Evolutionary conservation across 1,140 invertebrate genomes (phyloP).

Genomic region (Penaeus japonicus): DNA sequence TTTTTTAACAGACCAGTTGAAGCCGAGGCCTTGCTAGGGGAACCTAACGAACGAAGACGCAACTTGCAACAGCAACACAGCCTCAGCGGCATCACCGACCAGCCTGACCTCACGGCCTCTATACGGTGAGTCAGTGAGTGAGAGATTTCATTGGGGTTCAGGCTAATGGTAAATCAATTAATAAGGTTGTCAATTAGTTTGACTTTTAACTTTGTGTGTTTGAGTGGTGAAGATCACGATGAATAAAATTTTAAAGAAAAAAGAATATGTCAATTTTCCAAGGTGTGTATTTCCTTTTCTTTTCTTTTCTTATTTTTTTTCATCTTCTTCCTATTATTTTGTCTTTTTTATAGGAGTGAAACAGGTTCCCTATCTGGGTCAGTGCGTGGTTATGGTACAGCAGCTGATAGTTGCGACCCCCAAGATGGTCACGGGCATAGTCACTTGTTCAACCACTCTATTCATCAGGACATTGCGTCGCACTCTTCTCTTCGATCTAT

Average conservation of each 20-base stretch:
- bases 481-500: slow-evolving; percentile 66
- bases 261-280: neutral
- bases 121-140: slow-evolving; percentile 11
- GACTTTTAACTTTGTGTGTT: neutral
- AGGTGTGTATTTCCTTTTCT: neutral
- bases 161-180: neutral
- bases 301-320: too few species aligned
- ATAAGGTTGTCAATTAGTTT: neutral
- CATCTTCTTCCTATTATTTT: neutral
- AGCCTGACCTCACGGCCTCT: slow-evolving; percentile 54
- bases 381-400: slow-evolving; percentile 17
- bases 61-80: slow-evolving; percentile 49
- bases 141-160: neutral
- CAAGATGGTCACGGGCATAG: slow-evolving; percentile 18
- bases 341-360: slow-evolving; percentile 25
- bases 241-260: neutral
- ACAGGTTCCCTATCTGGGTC: slow-evolving; percentile 20
- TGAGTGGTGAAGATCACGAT: neutral
- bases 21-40: slow-evolving; percentile 10
- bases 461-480: slow-evolving; percentile 50
- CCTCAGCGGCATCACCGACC: slow-evolving; percentile 47
- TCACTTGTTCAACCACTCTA: slow-evolving; percentile 48
- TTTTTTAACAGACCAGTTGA: slow-evolving; percentile 20
- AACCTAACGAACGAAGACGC: slow-evolving; percentile 28
- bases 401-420: slow-evolving; percentile 32